phyloP scores from a whole-genome alignment of 2,797 vertebrate genomes.

The Pipistrellus pipistrellus region DNA sequence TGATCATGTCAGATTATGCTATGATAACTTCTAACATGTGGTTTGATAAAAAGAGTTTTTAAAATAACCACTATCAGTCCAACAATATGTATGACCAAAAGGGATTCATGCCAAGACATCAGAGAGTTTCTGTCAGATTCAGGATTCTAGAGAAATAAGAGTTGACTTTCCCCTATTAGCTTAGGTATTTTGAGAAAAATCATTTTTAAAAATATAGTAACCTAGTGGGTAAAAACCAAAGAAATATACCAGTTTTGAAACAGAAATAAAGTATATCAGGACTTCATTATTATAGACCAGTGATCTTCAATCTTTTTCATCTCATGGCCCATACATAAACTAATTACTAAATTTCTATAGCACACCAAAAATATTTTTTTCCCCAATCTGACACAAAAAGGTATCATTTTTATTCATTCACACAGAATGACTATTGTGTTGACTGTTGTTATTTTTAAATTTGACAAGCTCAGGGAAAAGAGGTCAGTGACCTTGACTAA shows the following conservation, averaged over 20 bases:
- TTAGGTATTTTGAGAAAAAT: conserved; percentile 27
- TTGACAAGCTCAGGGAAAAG: background rate
- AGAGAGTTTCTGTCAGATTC: background rate
- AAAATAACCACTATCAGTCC: background rate
- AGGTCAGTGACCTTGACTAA: background rate
- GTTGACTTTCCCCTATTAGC: background rate
- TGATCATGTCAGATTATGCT: background rate
- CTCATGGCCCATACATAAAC: background rate
- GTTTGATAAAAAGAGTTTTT: conserved; percentile 41
- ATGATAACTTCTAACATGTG: background rate
- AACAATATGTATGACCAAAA: background rate
- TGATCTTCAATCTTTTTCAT: background rate
- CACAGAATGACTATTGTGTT: background rate
- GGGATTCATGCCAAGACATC: background rate
- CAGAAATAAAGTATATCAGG: background rate
- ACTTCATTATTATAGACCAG: background rate
- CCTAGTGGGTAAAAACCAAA: conserved; percentile 30
- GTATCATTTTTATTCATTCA: background rate
- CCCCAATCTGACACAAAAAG: background rate
- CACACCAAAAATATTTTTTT: background rate
- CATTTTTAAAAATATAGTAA: conserved; percentile 18
- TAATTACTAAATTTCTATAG: background rate
- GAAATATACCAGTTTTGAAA: background rate
- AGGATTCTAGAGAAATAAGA: conserved; percentile 8
- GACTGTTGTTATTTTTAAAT: background rate